phyloP scores from a whole-genome alignment of 35 echinoderm and acorn worm species.

The Anneissia japonica region DNA sequence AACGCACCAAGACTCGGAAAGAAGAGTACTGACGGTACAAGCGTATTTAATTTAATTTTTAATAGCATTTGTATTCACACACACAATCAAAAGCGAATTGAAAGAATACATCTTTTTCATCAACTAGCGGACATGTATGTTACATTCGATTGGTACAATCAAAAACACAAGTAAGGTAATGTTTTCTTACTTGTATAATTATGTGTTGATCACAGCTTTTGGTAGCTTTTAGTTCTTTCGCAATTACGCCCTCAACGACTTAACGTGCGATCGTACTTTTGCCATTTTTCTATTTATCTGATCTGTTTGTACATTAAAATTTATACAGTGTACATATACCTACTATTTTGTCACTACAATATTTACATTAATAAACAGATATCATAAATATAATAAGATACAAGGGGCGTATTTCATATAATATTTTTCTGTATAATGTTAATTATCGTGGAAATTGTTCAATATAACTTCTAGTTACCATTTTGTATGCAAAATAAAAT shows the following conservation, averaged over 20 bases:
- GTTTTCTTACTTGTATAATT: no score
- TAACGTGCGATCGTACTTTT: neutral
- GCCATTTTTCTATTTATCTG: neutral
- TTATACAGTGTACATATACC: neutral
- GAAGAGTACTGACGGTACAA: no score
- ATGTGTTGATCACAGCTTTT: no score
- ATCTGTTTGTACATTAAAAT: neutral
- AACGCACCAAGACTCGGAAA: no score
- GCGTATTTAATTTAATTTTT: neutral
- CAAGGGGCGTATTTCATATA: neutral
- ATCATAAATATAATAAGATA: neutral
- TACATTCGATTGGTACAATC: no score
- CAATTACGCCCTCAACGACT: neutral
- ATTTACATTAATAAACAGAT: neutral
- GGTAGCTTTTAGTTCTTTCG: no score
- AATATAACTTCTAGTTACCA: neutral
- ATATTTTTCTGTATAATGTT: neutral
- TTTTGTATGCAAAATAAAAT: neutral
- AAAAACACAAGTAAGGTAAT: no score
- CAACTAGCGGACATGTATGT: neutral
- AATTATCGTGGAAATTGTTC: neutral
- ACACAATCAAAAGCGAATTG: neutral
- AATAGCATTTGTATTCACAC: constrained; percentile 2
- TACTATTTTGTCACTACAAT: neutral
- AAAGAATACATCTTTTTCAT: neutral